Evolutionary conservation across 2,888 invertebrate species (phyloP), one percentile per base, ranked within the genome.

Genomic region (Acleris laterana): DNA sequence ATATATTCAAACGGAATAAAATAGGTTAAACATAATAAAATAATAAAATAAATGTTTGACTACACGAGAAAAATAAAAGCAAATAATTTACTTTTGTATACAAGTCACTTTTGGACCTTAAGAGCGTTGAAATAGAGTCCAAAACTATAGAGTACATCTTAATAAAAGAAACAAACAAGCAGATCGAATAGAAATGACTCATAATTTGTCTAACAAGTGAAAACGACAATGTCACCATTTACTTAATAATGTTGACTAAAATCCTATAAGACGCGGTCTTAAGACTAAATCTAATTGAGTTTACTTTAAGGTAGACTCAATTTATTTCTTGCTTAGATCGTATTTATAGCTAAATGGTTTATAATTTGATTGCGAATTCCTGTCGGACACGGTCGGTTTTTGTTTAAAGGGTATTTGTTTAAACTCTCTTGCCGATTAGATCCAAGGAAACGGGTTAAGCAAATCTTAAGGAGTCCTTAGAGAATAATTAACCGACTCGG

Each of bases 331-430:
- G 2, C 9, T 56, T 48, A 55, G 49, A 50, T 52, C 44, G 20
- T 50, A 53, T 50, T 42, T 49, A 44, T 28, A 4, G 48, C 60
- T 50, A 55, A 60, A 49, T 60, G 64, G 53, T 60, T 52, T 56
- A 49, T 60, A 60, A 65, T 65, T 60, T 28, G 55, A 60, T 65
- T 60, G 20, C 50, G 42, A 65, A 63, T 60, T 65, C 50, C 50
- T 20, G 62, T 32, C 65, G 49, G 50, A 60, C 13, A 13, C 52
- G 42, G 19, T 46, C 6, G 58, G 50, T 13, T 60, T 65, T 60
- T 28, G 55, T 60, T 60, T 22, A 44, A 42, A 48, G 58, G 50
- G 42, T 64, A 53, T 58, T 64, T 59, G 63, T 48, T 52, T 53
- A 48, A 59, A 32, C 63, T 42, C 17, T 51, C 19, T 20, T 52